Evolutionary conservation across 2,113 vertebrate species (phyloP).

Genomic region (Chitala chitala): DNA sequence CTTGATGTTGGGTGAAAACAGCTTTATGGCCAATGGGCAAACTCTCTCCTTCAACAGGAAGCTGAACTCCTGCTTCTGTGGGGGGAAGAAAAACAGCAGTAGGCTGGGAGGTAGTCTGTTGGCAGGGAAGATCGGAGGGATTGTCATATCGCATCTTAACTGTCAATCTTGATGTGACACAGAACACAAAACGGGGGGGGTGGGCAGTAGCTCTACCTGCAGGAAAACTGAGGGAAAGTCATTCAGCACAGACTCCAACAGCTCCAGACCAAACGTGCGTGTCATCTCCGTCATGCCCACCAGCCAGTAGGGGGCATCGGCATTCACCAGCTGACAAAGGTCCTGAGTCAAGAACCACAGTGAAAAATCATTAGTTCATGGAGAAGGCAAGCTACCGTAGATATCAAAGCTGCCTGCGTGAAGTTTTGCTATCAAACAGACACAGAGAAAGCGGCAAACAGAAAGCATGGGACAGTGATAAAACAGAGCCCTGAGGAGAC

Average conservation of each 20-base stretch:
- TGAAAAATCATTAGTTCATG: slow-evolving; percentile 32
- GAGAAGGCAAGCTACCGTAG: no score
- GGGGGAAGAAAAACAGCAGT: slow-evolving; percentile 22
- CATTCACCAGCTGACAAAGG: slow-evolving; percentile 94
- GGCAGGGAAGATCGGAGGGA: neutral
- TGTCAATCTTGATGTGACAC: no score
- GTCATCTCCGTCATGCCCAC: slow-evolving; percentile 99
- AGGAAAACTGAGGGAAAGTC: slow-evolving; percentile 95
- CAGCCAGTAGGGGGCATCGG: slow-evolving; percentile 96
- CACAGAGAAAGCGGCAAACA: no score
- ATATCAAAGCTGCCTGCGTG: no score
- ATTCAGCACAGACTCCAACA: slow-evolving; percentile 94
- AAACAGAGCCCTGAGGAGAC: neutral
- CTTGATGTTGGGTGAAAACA: slow-evolving; percentile 99
- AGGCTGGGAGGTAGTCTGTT: no score
- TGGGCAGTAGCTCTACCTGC: slow-evolving; percentile 69
- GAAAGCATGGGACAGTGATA: neutral
- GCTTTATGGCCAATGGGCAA: slow-evolving; percentile 97
- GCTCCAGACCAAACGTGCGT: slow-evolving; percentile 89
- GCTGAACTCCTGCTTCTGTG: slow-evolving; percentile 94
- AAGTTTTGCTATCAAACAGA: no score
- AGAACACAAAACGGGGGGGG: slow-evolving; percentile 26
- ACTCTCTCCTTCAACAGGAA: slow-evolving; percentile 96
- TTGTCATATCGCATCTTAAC: no score
- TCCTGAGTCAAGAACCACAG: slow-evolving; percentile 67